phyloP scores from a whole-genome alignment of 1,140 invertebrate species.

The Anoplophora glabripennis region DNA sequence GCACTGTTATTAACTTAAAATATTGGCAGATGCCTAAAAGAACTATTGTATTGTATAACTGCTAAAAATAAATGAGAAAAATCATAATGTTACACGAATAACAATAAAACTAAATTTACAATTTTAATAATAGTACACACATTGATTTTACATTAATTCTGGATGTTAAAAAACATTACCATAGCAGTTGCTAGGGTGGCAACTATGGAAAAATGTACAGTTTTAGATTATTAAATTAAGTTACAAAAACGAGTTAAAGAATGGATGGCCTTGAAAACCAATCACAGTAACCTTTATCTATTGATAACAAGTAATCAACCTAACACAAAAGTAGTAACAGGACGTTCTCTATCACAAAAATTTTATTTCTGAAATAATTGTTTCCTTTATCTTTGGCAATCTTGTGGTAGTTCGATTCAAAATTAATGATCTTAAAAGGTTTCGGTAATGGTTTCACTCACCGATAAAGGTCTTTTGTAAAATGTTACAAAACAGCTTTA shows the following conservation, averaged over 20 bases:
- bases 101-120: slow-evolving; percentile 24
- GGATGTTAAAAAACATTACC: slow-evolving; percentile 8
- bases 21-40: slow-evolving; percentile 25
- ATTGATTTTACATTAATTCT: slow-evolving; percentile 13
- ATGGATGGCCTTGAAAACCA: neutral
- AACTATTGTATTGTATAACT: slow-evolving; percentile 28
- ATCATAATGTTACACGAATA: slow-evolving; percentile 27
- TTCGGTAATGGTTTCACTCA: neutral
- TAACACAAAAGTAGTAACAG: neutral
- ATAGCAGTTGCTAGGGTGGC: slow-evolving; percentile 26
- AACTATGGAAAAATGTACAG: slow-evolving; percentile 16
- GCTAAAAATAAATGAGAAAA: slow-evolving; percentile 34
- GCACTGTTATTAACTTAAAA: slow-evolving; percentile 34
- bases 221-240: slow-evolving; percentile 10
- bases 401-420: neutral
- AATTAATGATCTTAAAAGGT: neutral
- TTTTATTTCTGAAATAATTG: neutral
- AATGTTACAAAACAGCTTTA: neutral
- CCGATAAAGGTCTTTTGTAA: neutral
- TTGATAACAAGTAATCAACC: neutral
- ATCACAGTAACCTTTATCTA: neutral
- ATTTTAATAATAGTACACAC: slow-evolving; percentile 23
- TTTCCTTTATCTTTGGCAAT: neutral
- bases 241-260: neutral
- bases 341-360: neutral